These are phyloP conservation scores for Pipa parva DNA, from an alignment of 2,113 vertebrate species.

Conservation along the genomic window DNA sequence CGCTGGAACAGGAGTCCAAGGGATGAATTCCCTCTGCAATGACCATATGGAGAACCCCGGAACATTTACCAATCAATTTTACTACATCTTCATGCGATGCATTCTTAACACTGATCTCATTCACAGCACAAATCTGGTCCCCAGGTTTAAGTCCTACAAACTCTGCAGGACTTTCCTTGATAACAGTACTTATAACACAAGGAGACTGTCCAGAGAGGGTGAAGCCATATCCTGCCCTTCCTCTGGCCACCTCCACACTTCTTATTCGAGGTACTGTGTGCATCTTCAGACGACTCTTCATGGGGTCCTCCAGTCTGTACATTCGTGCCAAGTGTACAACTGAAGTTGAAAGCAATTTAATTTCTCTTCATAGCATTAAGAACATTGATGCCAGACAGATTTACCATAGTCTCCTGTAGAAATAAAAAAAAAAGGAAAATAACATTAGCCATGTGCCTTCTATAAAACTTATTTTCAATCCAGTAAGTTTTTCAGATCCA, in stretches of 20 bases:
- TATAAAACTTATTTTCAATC: not conserved
- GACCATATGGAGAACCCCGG: constrained; percentile 83
- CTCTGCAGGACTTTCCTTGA: constrained; percentile 90
- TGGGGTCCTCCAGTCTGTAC: constrained; percentile 72
- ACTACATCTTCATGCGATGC: constrained; percentile 97
- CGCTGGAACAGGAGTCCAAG: constrained; percentile 85
- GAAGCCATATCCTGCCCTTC: constrained; percentile 89
- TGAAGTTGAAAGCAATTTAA: constrained; percentile 18
- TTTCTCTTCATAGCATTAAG: constrained; percentile 2
- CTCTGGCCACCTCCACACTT: constrained; percentile 85
- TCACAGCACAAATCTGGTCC: constrained; percentile 85
- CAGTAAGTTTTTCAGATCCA: not conserved
- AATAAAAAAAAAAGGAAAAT: constrained; percentile 36
- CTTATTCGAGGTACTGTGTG: constrained; percentile 62
- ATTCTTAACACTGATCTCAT: constrained; percentile 88
- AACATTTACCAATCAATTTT: constrained; percentile 89
- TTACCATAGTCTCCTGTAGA: constrained; percentile 39
- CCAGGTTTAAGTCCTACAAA: constrained; percentile 86
- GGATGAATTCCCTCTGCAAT: constrained; percentile 71
- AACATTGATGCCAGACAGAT: not conserved
- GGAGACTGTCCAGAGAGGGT: constrained; percentile 89
- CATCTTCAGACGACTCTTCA: constrained; percentile 65
- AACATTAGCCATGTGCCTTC: constrained; percentile 18
- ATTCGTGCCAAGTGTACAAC: constrained; percentile 52
- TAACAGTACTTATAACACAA: constrained; percentile 83